These are phyloP conservation scores for Pangasius larnaudii DNA, from an alignment of 2,797 vertebrate species.

Conservation along the genomic window DNA sequence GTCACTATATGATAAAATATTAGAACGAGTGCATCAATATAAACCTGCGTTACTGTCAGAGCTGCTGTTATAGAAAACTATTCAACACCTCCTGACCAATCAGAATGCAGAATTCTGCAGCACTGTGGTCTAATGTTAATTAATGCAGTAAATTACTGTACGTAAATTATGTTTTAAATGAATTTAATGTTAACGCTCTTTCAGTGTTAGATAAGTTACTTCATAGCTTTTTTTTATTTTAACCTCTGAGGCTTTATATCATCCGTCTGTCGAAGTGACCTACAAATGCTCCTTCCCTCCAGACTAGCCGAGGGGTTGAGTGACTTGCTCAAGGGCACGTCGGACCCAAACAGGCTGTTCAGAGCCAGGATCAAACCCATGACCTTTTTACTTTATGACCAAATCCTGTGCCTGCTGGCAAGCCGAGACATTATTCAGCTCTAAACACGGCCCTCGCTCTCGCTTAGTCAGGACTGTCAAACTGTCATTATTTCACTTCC, in stretches of 20 bases:
- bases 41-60: background rate
- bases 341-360: constrained; percentile 10
- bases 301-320: background rate
- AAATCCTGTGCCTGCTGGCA: constrained; percentile 6
- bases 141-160: no score
- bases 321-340: constrained; percentile 11
- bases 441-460: background rate
- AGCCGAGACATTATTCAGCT: background rate
- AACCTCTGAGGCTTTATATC: background rate
- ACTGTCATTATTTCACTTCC: constrained; percentile 25
- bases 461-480: constrained; percentile 10
- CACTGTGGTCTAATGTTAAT: background rate
- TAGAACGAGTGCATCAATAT: background rate
- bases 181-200: background rate
- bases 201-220: background rate
- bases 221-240: background rate
- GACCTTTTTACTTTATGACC: constrained; percentile 33
- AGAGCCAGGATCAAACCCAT: constrained; percentile 24
- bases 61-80: background rate
- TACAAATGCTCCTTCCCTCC: constrained; percentile 23
- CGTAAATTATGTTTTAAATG: background rate
- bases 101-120: background rate
- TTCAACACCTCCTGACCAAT: background rate
- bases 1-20: background rate
- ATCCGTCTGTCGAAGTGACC: background rate